Percentiles rank a stretch among this genome's conserved stretches.
phyloP scores from a whole-genome alignment of 64 coral and sea anemone genomes.

The Montipora cactus region DNA sequence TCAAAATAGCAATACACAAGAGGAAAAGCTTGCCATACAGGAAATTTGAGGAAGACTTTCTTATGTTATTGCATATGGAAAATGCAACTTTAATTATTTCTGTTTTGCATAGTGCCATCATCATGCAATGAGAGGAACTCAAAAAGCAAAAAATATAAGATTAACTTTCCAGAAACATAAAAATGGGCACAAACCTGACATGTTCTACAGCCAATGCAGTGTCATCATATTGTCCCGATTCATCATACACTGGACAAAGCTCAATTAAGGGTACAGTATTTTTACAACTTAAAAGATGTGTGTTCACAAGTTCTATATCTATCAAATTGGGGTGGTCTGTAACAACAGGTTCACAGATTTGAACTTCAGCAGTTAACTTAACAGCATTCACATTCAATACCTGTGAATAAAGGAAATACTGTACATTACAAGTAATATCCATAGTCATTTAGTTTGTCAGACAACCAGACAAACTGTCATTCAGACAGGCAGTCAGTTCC shows the following conservation, averaged over 20 bases:
- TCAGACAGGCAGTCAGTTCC: too few relatives aligned
- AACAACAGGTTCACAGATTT: constrained; percentile 75
- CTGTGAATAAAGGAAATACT: constrained; percentile 42
- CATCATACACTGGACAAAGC: constrained; percentile 93
- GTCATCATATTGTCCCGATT: constrained; percentile 92
- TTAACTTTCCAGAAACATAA: neutral
- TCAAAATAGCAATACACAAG: too few relatives aligned
- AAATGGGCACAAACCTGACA: constrained; percentile 73
- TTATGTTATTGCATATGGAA: too few relatives aligned
- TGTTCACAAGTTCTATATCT: constrained; percentile 39
- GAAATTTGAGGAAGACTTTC: too few relatives aligned
- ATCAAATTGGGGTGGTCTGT: constrained; percentile 52
- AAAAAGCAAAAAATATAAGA: neutral
- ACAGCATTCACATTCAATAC: constrained; percentile 79
- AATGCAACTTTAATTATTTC: too few relatives aligned
- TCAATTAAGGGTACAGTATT: constrained; percentile 86
- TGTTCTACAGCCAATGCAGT: constrained; percentile 95
- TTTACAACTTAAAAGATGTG: constrained; percentile 1
- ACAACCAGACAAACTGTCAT: too few relatives aligned
- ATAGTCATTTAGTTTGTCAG: too few relatives aligned
- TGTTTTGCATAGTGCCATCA: too few relatives aligned
- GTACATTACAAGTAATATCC: too few relatives aligned
- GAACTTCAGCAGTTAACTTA: constrained; percentile 81
- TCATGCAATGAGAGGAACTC: neutral
- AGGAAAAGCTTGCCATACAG: too few relatives aligned